Conservation (phyloP, 2,797 vertebrate genomes). For the Ispidina picta region DNA sequence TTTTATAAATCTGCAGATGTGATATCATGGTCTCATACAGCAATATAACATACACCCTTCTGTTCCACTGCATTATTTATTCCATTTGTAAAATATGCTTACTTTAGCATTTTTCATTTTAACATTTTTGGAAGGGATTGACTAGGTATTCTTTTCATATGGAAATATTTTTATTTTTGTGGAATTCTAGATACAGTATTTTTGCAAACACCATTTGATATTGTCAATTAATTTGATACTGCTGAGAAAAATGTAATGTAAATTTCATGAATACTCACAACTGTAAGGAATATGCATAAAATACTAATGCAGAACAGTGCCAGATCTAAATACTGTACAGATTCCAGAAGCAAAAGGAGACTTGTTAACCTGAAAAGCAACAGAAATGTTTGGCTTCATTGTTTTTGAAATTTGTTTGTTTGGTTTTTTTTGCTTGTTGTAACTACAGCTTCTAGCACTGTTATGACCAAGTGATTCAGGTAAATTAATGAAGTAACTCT, state of each 20-base stretch:
- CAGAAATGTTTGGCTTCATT: background rate
- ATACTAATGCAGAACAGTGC: constrained; percentile 41
- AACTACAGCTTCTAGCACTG: background rate
- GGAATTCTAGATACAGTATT: background rate
- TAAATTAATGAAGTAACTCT: background rate
- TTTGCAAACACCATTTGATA: constrained; percentile 29
- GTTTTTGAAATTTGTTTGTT: background rate
- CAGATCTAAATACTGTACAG: background rate
- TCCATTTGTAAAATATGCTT: background rate
- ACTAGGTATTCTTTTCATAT: constrained; percentile 9
- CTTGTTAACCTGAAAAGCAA: background rate
- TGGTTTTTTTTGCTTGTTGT: background rate
- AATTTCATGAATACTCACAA: constrained; percentile 48
- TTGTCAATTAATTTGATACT: constrained; percentile 40
- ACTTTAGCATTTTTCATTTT: constrained; percentile 10
- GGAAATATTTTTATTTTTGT: constrained; percentile 9
- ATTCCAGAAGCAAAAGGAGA: constrained; percentile 18
- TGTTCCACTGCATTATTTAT: constrained; percentile 41
- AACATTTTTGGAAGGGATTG: background rate
- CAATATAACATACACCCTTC: background rate
- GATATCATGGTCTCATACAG: background rate
- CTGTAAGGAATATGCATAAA: constrained; percentile 44
- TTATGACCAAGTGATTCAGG: background rate
- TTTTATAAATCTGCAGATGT: background rate
- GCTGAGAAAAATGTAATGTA: constrained; percentile 50